Percentiles rank a stretch among this genome's conserved stretches.
Conservation (phyloP, 2,888 invertebrate species). For the Drosophila trichaetosa region DNA sequence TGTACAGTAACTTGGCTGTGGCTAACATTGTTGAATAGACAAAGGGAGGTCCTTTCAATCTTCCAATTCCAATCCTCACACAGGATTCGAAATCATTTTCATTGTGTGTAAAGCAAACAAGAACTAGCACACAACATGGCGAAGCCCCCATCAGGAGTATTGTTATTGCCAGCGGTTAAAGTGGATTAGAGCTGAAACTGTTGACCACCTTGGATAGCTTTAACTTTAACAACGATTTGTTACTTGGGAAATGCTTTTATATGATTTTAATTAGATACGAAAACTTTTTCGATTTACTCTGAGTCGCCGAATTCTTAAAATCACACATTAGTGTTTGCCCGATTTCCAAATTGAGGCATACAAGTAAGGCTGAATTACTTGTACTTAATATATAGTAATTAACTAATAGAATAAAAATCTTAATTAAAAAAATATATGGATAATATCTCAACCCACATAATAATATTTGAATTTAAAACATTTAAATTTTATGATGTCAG, state of each 20-base stretch:
- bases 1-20: slow-evolving; percentile 47
- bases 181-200: slow-evolving; percentile 11
- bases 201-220: slow-evolving; percentile 7
- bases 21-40: slow-evolving; percentile 54
- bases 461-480: neutral
- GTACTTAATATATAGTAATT: neutral
- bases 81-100: slow-evolving; percentile 50
- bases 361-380: neutral
- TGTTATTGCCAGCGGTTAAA: slow-evolving; percentile 2
- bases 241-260: slow-evolving; percentile 29
- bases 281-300: slow-evolving; percentile 45
- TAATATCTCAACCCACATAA: neutral
- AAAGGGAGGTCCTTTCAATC: neutral
- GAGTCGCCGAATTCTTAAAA: slow-evolving; percentile 21
- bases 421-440: neutral
- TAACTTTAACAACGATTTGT: slow-evolving; percentile 31
- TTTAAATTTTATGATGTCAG: neutral
- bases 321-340: slow-evolving; percentile 15
- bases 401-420: neutral
- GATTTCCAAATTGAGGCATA: neutral
- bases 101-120: slow-evolving; percentile 4
- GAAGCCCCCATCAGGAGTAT: slow-evolving; percentile 38
- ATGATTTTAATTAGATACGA: slow-evolving; percentile 56
- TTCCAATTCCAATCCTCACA: slow-evolving; percentile 4
- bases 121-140: neutral